Evolutionary conservation across 2,797 vertebrate species (phyloP).

Genomic region (Picus viridis): DNA sequence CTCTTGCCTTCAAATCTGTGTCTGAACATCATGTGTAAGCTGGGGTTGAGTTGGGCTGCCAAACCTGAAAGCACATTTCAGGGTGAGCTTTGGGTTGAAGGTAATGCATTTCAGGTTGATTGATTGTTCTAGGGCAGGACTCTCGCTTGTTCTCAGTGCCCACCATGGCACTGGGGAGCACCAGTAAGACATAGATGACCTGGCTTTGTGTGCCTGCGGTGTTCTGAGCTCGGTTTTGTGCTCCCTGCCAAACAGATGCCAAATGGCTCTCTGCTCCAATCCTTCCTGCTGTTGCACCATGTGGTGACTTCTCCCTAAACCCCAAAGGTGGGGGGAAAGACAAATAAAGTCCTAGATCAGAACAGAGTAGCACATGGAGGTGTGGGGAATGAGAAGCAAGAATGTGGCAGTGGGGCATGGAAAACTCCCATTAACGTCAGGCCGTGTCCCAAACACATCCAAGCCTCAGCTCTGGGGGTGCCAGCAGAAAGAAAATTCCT

Average conservation of each 20-base stretch:
- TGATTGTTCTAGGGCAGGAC: not conserved
- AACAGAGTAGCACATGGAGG: not conserved
- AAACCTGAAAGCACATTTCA: not conserved
- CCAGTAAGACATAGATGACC: accelerated
- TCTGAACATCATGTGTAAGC: not conserved
- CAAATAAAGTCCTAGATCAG: not conserved
- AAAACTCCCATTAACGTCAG: slow-evolving; percentile 1
- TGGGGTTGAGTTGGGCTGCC: not conserved
- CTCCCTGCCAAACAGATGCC: not conserved
- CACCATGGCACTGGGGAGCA: not conserved
- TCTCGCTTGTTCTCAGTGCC: not conserved
- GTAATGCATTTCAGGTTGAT: not conserved
- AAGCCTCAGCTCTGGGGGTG: not conserved
- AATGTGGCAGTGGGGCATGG: not conserved
- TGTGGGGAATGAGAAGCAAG: not conserved
- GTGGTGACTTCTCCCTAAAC: not conserved
- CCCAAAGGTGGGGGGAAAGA: not conserved
- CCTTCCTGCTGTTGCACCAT: not conserved
- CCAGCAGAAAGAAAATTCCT: slow-evolving; percentile 49
- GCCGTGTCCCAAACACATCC: not conserved
- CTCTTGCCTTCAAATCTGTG: not conserved
- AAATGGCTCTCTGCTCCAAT: not conserved
- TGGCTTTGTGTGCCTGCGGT: accelerated
- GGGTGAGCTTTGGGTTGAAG: not conserved
- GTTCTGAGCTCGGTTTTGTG: not conserved